These are phyloP conservation scores for Odontomyia ornata DNA, from an alignment of 2,888 invertebrate species.

Conservation along the genomic window DNA sequence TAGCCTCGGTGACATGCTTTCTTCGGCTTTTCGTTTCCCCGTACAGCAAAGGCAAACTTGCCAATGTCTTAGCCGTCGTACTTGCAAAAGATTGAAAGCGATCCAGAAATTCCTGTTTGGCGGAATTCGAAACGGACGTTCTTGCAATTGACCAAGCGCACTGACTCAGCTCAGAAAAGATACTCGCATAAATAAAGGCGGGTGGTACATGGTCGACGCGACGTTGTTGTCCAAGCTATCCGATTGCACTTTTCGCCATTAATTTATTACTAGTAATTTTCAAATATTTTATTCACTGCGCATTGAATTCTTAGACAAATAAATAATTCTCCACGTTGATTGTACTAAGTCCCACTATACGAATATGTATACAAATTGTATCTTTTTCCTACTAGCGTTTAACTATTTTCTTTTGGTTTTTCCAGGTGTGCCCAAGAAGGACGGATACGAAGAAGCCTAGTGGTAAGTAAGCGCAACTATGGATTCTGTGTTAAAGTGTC, in stretches of 20 bases:
- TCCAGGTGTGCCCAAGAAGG: constrained; percentile 34
- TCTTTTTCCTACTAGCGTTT: neutral
- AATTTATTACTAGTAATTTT: constrained; percentile 18
- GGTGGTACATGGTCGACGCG: neutral
- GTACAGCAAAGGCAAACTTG: constrained; percentile 18
- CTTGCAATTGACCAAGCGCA: neutral
- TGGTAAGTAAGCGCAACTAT: constrained; percentile 22
- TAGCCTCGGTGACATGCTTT: constrained; percentile 38
- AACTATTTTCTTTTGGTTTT: neutral
- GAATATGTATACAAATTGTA: neutral
- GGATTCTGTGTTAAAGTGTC: neutral
- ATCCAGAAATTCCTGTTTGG: constrained; percentile 28
- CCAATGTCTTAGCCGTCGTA: constrained; percentile 1
- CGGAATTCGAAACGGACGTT: neutral
- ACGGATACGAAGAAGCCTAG: constrained; percentile 37
- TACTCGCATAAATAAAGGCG: neutral
- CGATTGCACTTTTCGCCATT: constrained; percentile 11
- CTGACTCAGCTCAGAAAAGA: neutral
- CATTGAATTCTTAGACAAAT: neutral
- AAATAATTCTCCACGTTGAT: neutral
- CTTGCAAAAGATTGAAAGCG: neutral
- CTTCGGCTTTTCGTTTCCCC: constrained; percentile 9
- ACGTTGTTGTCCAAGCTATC: neutral
- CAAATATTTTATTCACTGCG: neutral
- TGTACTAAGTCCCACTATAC: neutral